phyloP scores from a whole-genome alignment of 1,140 invertebrate genomes.

The Tigriopus japonicus region DNA sequence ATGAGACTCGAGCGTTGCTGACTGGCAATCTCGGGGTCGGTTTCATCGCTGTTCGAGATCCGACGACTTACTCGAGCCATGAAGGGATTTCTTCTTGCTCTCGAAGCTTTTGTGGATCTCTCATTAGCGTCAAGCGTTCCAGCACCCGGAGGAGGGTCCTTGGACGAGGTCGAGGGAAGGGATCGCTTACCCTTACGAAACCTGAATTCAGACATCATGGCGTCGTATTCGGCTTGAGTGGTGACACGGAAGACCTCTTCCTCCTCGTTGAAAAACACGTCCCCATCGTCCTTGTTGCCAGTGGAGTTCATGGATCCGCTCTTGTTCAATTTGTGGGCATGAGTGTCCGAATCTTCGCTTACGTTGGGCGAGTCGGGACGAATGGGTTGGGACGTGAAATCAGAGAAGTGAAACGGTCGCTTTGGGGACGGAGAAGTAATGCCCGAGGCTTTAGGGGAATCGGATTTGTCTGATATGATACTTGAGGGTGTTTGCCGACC shows the following conservation, averaged over 20 bases:
- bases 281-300: too few species aligned
- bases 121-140: conserved; percentile 5
- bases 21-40: conserved; percentile 49
- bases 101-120: neutral
- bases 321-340: too few species aligned
- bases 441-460: too few species aligned
- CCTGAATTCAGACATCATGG: conserved; percentile 39
- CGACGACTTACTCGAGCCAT: neutral
- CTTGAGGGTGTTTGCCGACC: too few species aligned
- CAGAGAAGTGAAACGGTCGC: too few species aligned
- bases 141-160: conserved; percentile 17
- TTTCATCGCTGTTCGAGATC: conserved; percentile 27
- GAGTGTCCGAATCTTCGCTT: too few species aligned
- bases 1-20: conserved; percentile 52
- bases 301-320: too few species aligned
- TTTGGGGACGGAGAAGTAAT: too few species aligned
- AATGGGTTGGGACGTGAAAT: too few species aligned
- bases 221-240: conserved; percentile 30
- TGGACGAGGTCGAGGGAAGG: conserved; percentile 25
- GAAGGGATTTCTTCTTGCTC: conserved; percentile 7
- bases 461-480: too few species aligned
- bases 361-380: too few species aligned
- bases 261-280: conserved; percentile 16
- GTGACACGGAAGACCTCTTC: conserved; percentile 32
- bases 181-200: conserved; percentile 36